A percentile compares a stretch with the other conserved stretches of the same genome.
These are phyloP conservation scores for Monochamus alternatus DNA, from an alignment of 2,888 invertebrate genomes.

Conservation along the genomic window DNA sequence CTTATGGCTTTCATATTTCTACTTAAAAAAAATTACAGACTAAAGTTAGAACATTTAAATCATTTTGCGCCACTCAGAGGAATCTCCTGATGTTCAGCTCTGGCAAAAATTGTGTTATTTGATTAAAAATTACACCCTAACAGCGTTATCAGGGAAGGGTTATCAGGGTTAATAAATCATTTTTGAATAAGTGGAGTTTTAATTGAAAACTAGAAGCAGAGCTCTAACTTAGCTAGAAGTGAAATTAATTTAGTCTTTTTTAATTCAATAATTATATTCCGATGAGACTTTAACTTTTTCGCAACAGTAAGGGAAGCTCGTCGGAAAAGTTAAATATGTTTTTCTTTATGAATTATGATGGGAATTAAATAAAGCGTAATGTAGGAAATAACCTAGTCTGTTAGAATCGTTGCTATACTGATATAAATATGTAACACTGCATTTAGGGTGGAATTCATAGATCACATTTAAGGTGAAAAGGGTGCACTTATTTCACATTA, in stretches of 20 bases:
- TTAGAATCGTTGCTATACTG: too few relatives aligned
- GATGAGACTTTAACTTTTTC: conserved; percentile 4
- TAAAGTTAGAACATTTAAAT: not conserved
- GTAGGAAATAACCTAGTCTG: too few relatives aligned
- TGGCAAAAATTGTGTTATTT: conserved; percentile 1
- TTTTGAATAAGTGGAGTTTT: conserved; percentile 9
- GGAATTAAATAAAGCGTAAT: too few relatives aligned
- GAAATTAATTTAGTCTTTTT: not conserved
- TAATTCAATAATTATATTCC: conserved; percentile 6
- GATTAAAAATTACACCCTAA: conserved; percentile 3
- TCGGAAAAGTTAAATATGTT: not conserved
- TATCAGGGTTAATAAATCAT: conserved; percentile 3
- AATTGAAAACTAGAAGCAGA: conserved; percentile 1
- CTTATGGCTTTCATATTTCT: not conserved
- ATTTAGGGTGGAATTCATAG: too few relatives aligned
- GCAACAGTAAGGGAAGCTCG: not conserved
- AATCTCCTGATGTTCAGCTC: not conserved
- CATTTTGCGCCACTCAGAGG: not conserved
- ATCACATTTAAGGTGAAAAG: too few relatives aligned
- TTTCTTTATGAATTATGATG: not conserved
- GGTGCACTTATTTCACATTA: too few relatives aligned
- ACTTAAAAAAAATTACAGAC: not conserved
- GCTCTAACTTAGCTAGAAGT: not conserved
- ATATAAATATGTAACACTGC: too few relatives aligned
- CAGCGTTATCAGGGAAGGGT: not conserved